phyloP scores from a whole-genome alignment of 2,888 invertebrate species.

The Mactromeris polynyma region DNA sequence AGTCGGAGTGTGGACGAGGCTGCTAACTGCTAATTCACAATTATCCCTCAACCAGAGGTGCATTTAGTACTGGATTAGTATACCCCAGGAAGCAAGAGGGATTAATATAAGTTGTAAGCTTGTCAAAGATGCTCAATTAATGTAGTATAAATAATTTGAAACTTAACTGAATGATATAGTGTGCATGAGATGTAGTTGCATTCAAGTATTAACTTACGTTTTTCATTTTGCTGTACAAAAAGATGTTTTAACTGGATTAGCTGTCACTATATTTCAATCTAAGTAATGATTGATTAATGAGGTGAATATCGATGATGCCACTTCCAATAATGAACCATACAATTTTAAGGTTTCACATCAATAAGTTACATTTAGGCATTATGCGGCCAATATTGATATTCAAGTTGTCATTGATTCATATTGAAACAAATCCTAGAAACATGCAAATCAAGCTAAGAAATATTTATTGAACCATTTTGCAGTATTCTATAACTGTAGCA shows the following conservation, averaged over 20 bases:
- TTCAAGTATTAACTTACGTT: too few species aligned
- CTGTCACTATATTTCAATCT: neutral
- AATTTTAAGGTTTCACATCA: neutral
- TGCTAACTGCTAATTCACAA: too few species aligned
- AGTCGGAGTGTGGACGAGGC: too few species aligned
- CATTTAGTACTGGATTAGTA: too few species aligned
- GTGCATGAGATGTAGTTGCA: too few species aligned
- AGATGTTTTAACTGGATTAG: neutral
- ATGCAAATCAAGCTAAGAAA: neutral
- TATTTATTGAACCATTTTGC: neutral
- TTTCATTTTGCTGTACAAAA: too few species aligned
- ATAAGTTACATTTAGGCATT: neutral
- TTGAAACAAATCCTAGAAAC: neutral
- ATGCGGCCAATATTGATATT: neutral
- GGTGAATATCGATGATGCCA: neutral
- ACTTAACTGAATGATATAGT: too few species aligned
- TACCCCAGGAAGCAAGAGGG: too few species aligned
- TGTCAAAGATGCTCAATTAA: too few species aligned
- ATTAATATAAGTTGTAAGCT: too few species aligned
- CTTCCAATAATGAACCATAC: neutral
- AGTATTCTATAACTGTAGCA: neutral
- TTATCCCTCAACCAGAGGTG: too few species aligned
- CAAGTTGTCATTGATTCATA: neutral
- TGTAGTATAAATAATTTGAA: too few species aligned
- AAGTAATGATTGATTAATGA: neutral